Percentiles rank a stretch among this genome's conserved stretches.
Evolutionary conservation across 53 echinoderm and acorn worm genomes (phyloP).

Genomic region (Actinopyga echinites): DNA sequence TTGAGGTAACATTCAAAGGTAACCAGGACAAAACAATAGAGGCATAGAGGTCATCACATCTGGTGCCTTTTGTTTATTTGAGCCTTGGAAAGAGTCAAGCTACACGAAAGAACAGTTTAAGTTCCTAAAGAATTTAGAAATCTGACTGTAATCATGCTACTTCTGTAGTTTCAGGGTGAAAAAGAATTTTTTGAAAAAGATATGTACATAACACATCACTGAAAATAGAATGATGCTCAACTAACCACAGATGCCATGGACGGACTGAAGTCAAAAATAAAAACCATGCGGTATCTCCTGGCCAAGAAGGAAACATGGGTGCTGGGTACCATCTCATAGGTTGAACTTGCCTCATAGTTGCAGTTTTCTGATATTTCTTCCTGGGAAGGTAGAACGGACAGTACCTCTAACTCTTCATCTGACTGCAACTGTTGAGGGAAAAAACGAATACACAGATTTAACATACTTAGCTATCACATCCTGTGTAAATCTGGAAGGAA

Average conservation of each 20-base stretch:
- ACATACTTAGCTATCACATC: background rate
- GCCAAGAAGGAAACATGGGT: constrained; percentile 95
- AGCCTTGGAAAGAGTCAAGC: too few species aligned
- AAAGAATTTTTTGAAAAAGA: too few species aligned
- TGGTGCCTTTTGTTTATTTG: too few species aligned
- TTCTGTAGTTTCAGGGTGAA: too few species aligned
- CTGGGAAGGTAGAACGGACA: constrained; percentile 70
- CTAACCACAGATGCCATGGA: constrained; percentile 97
- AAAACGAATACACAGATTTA: too few species aligned
- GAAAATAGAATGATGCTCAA: background rate
- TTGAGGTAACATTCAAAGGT: too few species aligned
- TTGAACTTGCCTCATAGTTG: background rate
- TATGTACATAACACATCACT: too few species aligned
- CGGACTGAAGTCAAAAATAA: constrained; percentile 91
- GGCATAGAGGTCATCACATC: too few species aligned
- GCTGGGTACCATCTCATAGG: constrained; percentile 76
- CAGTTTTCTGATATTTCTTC: background rate
- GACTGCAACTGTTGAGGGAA: constrained; percentile 63
- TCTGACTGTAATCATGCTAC: background rate
- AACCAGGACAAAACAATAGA: too few species aligned
- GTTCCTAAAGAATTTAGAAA: background rate
- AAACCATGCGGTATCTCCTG: constrained; percentile 84
- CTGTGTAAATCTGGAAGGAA: too few species aligned
- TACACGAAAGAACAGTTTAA: background rate
- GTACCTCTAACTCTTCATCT: constrained; percentile 81